Evolutionary conservation across 2,797 vertebrate genomes (phyloP).

Genomic region (Cryptoblepharus egeriae): DNA sequence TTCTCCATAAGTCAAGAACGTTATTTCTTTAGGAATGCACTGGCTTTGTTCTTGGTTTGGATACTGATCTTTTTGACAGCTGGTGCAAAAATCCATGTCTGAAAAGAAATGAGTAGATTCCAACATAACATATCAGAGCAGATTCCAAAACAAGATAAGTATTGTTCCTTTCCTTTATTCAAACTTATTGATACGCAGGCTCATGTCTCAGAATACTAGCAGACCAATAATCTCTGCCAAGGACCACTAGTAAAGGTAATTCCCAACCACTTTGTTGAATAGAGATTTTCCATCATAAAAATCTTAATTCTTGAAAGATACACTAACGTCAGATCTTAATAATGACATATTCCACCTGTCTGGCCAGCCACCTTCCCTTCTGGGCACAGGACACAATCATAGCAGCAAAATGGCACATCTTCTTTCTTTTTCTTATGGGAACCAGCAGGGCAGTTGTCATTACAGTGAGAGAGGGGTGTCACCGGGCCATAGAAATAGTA

Average conservation of each 20-base stretch:
- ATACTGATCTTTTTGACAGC: neutral
- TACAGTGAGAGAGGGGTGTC: neutral
- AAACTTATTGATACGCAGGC: no score
- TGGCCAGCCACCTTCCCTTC: neutral
- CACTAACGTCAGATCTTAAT: no score
- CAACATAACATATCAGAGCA: no score
- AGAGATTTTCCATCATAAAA: no score
- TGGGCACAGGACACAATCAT: neutral
- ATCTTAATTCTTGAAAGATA: no score
- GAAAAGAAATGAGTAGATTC: neutral
- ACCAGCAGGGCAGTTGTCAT: neutral
- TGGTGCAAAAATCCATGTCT: neutral
- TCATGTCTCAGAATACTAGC: no score
- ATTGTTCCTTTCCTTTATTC: no score
- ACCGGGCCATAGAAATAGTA: neutral
- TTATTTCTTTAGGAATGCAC: neutral
- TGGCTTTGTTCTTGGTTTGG: neutral
- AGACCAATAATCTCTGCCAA: no score
- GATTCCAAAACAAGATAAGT: no score
- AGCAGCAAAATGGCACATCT: constrained; percentile 15
- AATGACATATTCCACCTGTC: neutral
- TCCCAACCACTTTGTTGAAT: no score
- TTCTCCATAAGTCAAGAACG: neutral
- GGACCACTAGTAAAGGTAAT: no score
- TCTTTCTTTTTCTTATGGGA: neutral